Base-by-base conservation (phyloP, 2,113 vertebrate species). In the Climacteris rufus region DNA sequence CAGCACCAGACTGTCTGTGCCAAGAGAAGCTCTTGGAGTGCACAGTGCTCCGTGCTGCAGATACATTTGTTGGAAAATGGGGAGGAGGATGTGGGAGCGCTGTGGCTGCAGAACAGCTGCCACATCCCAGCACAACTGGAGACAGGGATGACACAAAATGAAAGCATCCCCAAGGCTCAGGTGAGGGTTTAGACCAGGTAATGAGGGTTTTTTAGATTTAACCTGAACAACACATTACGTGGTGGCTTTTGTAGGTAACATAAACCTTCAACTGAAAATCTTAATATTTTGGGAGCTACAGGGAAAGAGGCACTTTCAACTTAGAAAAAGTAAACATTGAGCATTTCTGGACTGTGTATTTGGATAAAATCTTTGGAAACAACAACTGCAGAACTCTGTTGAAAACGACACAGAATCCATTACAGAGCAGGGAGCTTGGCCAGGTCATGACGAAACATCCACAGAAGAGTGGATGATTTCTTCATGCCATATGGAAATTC, bases 1-100 rank as follows among this genome's bases (percentile, higher is more conserved):
- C 37, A 83, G 65, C 14, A 80, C 63, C 35, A 40, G 39, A 28
- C 1, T 6, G 63, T 16, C 60, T 17, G 74, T 49, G 82, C 93
- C 86, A 89, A 56, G 40, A 59, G 76, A 3, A 79, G 85, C 94
- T 76, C 80, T 7, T 3, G 1, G 21, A 70, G 37, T 2, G 35
- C 0, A 1, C n/a, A 33, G 6, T 0, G 28, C 71, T 47, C 59
- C 0, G 0, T 27, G 75, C 64, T 83, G 10, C 53, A 15, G 8
- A 33, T 1, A 3, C 1, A 7, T 7, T 35, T 15, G 44, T 4
- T 88, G 79, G 82, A 15, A 64, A 76, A 40, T 0, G 1, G 7
- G 30, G 44, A 83, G 83, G 75, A 90, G 56, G 74, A 59, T 7
- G 63, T 21, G 7, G 76, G 27, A 89, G 56, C 0, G 0, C 65